A percentile compares a stretch with the other conserved stretches of the same genome.
Conservation (phyloP, 37 sponge, comb jelly and placozoan genomes). For the Hormiphora californensis region DNA sequence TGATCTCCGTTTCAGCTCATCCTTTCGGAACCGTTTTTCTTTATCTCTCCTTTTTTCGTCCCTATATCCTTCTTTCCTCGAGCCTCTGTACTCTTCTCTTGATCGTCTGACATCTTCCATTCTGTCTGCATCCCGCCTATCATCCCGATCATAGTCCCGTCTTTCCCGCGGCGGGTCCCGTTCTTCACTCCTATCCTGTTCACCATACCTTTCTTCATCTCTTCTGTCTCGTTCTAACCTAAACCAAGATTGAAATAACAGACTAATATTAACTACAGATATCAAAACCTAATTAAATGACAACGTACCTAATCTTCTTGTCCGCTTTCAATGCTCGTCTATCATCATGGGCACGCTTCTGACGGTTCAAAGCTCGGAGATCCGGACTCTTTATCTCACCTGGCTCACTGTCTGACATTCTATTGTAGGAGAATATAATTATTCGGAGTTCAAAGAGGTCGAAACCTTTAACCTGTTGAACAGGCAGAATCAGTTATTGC, state of each 20-base stretch:
- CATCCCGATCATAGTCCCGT: background rate
- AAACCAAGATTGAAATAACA: background rate
- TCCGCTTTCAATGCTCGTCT: slow-evolving; percentile 18
- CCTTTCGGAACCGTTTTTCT: background rate
- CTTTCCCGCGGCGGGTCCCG: background rate
- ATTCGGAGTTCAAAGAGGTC: too few species aligned
- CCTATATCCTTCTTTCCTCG: background rate
- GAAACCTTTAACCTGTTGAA: too few species aligned
- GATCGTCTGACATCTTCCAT: background rate
- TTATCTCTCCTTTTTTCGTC: background rate
- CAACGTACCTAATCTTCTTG: slow-evolving; percentile 2
- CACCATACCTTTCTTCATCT: background rate
- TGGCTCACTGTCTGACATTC: slow-evolving; percentile 53
- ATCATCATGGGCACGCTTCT: slow-evolving; percentile 7
- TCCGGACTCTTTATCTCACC: slow-evolving; percentile 53
- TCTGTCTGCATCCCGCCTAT: background rate
- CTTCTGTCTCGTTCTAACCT: background rate
- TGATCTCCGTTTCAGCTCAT: background rate
- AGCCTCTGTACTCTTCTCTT: background rate
- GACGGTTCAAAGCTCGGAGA: background rate
- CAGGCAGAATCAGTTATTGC: too few species aligned
- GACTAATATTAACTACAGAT: background rate
- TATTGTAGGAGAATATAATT: too few species aligned
- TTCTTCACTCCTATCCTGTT: background rate
- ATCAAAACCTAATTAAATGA: background rate